Base-by-base conservation (phyloP, 2,888 invertebrate genomes). In the Deilephila elpenor region DNA sequence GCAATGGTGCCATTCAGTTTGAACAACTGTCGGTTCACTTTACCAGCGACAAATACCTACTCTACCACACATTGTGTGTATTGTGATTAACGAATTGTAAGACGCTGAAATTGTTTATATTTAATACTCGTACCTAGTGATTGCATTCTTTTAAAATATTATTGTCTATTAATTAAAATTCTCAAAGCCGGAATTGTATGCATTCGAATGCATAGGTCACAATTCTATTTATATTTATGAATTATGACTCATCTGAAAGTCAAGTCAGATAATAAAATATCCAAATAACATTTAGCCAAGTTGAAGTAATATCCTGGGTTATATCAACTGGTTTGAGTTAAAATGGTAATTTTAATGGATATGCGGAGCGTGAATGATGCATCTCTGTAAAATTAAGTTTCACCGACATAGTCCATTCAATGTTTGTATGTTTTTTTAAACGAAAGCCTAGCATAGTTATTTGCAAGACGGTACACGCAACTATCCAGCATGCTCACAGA, bases 1-100 rank as follows among this genome's bases (percentile, higher is more conserved):
- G n/a, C 25, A 79, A 78, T 81, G 77, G 75, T 73, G 75, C 70
- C 76, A 73, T 76, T 80, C 75, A 82, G 86, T 90, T 90, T 90
- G 87, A 84, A 88, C 90, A 90, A 88, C 85, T 90, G 90, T 78
- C 74, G 73, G 25, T 71, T 71, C 32, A 32, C 34, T 56, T 56
- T 70, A 62, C 56, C 60, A 34, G 71, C 53, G 53, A 19, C 59
- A 37, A 25, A 71, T 74, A 60, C 60, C 59, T 60, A 70, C 6
- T 19, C 14, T 70, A 32, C 59, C 29, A 8, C 37, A 19, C 51
- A 70, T 51, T 8, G 25, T 56, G 51, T 71, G 34, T 67, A 73
- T 70, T 44, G 37, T 70, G 60, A 73, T 70, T 59, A 70, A 70
- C 29, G 59, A 25, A 59, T 59, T 25, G 20, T 25, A 64, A 56